phyloP scores from a whole-genome alignment of 2,888 invertebrate species.

The Eupithecia subfuscata region DNA sequence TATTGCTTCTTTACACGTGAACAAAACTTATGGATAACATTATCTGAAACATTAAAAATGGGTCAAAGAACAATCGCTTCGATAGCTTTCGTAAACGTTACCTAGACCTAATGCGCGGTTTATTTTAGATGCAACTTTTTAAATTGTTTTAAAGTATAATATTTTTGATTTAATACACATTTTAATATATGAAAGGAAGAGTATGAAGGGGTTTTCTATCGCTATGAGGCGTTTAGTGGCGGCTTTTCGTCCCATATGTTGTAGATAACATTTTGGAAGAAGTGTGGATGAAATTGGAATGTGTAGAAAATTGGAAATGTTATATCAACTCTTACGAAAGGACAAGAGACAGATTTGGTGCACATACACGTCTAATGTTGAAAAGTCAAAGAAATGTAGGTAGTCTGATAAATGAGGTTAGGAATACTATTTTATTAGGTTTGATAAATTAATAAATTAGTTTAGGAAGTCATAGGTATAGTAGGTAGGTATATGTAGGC shows the following conservation, averaged over 20 bases:
- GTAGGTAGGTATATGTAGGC: neutral
- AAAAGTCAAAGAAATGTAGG: neutral
- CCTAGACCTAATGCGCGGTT: neutral
- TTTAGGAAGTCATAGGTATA: neutral
- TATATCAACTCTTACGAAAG: neutral
- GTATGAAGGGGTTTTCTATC: constrained; percentile 44
- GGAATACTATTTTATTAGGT: neutral
- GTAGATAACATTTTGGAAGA: constrained; percentile 47
- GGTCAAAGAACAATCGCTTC: neutral
- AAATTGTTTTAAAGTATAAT: constrained; percentile 6
- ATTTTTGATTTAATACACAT: constrained; percentile 42
- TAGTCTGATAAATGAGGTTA: neutral
- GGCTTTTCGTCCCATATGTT: constrained; percentile 65
- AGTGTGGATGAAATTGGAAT: constrained; percentile 43
- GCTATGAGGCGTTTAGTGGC: constrained; percentile 70
- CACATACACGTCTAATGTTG: neutral
- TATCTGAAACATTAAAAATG: neutral
- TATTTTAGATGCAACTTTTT: neutral
- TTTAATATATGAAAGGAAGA: constrained; percentile 48
- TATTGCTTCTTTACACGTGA: neutral
- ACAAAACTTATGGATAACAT: neutral
- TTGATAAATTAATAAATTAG: neutral
- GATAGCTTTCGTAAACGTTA: neutral
- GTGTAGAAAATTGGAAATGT: constrained; percentile 41
- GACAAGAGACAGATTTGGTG: neutral